phyloP scores from a whole-genome alignment of 2,888 invertebrate genomes.

The Lycophotia porphyrea region DNA sequence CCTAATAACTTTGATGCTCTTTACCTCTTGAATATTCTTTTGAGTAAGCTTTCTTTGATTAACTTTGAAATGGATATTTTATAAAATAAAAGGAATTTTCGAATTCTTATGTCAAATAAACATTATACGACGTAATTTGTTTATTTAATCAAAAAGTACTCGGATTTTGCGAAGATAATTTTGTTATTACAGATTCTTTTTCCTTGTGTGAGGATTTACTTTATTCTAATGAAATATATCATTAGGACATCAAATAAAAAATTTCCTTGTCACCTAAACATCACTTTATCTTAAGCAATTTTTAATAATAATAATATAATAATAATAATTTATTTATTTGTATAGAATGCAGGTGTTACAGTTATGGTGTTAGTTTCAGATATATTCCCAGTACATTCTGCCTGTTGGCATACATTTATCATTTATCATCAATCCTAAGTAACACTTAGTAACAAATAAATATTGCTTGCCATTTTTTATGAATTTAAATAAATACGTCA shows the following conservation, averaged over 20 bases:
- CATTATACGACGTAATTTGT: slow-evolving; percentile 44
- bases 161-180: slow-evolving; percentile 27
- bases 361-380: no score
- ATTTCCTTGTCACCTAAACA: not conserved
- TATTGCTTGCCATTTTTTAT: not conserved
- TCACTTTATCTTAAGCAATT: not conserved
- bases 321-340: no score
- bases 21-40: slow-evolving; percentile 74
- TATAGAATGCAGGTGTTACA: no score
- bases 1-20: slow-evolving; percentile 67
- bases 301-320: no score
- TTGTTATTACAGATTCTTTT: slow-evolving; percentile 18
- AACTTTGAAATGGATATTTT: slow-evolving; percentile 65
- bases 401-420: no score
- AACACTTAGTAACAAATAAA: not conserved
- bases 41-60: slow-evolving; percentile 73
- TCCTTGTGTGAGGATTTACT: not conserved
- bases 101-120: slow-evolving; percentile 46
- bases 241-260: not conserved
- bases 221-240: not conserved
- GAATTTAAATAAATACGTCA: not conserved
- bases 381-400: no score
- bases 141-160: slow-evolving; percentile 37
- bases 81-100: slow-evolving; percentile 40
- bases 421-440: not conserved